Evolutionary conservation across 1,140 invertebrate genomes (phyloP), one percentile per base, ranked within the genome.

Genomic region (silkworm (Bombyx mori)): DNA sequence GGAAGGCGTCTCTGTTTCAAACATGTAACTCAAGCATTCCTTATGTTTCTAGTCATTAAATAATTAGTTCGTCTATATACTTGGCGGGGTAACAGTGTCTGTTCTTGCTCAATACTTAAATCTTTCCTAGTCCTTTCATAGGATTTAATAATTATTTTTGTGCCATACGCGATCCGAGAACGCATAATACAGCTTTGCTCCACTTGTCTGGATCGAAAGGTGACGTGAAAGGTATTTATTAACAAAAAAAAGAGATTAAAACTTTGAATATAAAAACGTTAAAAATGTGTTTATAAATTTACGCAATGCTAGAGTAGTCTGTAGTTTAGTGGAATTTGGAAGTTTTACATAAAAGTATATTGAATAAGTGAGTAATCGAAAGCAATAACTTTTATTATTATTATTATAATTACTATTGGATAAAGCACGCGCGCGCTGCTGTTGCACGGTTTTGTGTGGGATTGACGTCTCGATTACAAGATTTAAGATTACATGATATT

Each of bases 271-370:
- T 80, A 83, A 80, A 86, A 75, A 83, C 79, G 82, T 71, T 84
- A 74, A 86, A 75, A 78, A 82, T 82, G 81, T 84, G 77, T 84
- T 84, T 81, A 75, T 77, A 76, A 74, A 79, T 69, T 77, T 81
- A 80, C 75, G 74, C 81, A 73, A 81, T 74, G 83, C 83, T 84
- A 84, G 83, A 76, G 77, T 86, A 86, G 81, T 73, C 62, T 58
- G 81, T 86, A 84, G 83, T 66, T 78, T 86, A 86, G 83, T 70
- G 68, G 68, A 84, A 51, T 86, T 86, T 86, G 84, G 83, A 86
- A 80, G 69, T 82, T 86, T 85, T 86, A 86, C 79, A 83, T 86
- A 81, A 62, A 65, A 35, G 26, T 35, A 35, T 35, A 35, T 35
- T 81, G 79, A 76, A 72, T 81, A 82, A 80, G 78, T 82, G 82